Evolutionary conservation across 2,888 invertebrate genomes (phyloP).

Genomic region (Chamaedrilus cognettii): DNA sequence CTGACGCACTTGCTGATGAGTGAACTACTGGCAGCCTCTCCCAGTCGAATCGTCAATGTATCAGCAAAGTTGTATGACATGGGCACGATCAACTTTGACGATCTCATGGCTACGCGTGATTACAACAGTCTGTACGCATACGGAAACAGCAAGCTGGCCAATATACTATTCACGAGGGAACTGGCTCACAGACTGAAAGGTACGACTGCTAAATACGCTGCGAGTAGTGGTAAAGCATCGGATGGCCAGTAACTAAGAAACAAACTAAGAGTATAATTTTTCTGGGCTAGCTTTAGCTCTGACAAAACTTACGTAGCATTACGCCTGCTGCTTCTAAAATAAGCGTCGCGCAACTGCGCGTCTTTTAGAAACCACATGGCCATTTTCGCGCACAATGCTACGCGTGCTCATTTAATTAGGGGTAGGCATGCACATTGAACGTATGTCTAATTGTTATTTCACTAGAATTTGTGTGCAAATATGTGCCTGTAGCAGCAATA

Average conservation of each 20-base stretch:
- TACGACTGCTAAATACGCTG: not conserved
- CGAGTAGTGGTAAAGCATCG: not conserved
- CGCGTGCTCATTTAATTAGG: too few species aligned
- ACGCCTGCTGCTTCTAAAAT: too few species aligned
- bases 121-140: not conserved
- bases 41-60: conserved; percentile 14
- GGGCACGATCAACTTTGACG: conserved; percentile 9
- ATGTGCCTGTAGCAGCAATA: too few species aligned
- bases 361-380: too few species aligned
- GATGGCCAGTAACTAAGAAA: not conserved
- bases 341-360: too few species aligned
- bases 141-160: conserved; percentile 10
- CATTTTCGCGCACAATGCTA: too few species aligned
- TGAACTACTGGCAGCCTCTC: not conserved
- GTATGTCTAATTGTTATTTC: too few species aligned
- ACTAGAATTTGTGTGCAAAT: too few species aligned
- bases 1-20: conserved; percentile 16
- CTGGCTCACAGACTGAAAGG: conserved; percentile 2
- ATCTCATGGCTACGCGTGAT: conserved; percentile 6
- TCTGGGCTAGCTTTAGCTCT: conserved; percentile 23
- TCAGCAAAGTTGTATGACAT: not conserved
- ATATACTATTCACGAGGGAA: conserved; percentile 9
- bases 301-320: too few species aligned
- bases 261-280: not conserved
- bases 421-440: too few species aligned